A percentile compares a stretch with the other conserved stretches of the same genome.
These are phyloP conservation scores for Amblyteles armatorius DNA, from an alignment of 2,888 invertebrate species.

Conservation along the genomic window DNA sequence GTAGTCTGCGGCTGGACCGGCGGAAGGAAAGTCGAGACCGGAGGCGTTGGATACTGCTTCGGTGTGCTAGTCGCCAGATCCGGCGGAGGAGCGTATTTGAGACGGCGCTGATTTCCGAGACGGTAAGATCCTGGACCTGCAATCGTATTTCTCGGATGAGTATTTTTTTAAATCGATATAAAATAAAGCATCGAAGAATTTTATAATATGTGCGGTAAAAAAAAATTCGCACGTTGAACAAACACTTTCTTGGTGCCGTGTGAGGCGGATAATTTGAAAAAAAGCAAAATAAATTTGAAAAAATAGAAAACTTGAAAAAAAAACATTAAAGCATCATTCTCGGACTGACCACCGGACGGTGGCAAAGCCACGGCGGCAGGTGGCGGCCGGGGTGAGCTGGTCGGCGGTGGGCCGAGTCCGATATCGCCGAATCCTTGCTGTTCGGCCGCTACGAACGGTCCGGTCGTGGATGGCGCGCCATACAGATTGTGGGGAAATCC, in stretches of 20 bases:
- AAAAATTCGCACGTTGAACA: background rate
- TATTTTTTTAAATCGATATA: background rate
- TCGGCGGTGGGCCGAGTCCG: slow-evolving; percentile 30
- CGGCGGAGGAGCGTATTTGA: slow-evolving; percentile 92
- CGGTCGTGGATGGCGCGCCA: slow-evolving; percentile 53
- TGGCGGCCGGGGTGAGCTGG: slow-evolving; percentile 41
- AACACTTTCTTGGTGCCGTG: background rate
- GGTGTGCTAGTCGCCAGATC: slow-evolving; percentile 85
- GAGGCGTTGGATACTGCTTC: slow-evolving; percentile 67
- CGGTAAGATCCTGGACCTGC: slow-evolving; percentile 86
- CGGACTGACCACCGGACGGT: slow-evolving; percentile 56
- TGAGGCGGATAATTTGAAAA: no score
- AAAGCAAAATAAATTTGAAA: background rate
- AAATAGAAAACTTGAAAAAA: background rate
- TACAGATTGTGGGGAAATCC: slow-evolving; percentile 63
- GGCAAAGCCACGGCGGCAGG: slow-evolving; percentile 54
- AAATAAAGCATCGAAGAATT: no score
- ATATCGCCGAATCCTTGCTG: slow-evolving; percentile 47
- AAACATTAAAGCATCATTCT: background rate
- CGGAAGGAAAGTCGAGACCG: slow-evolving; percentile 38
- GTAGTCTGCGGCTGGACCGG: slow-evolving; percentile 36
- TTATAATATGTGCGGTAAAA: background rate
- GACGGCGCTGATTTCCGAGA: slow-evolving; percentile 89
- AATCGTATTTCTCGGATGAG: slow-evolving; percentile 50
- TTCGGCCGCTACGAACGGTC: slow-evolving; percentile 59